Evolutionary conservation across 2,113 vertebrate genomes (phyloP).

Genomic region (Pomatostomus ruficeps): DNA sequence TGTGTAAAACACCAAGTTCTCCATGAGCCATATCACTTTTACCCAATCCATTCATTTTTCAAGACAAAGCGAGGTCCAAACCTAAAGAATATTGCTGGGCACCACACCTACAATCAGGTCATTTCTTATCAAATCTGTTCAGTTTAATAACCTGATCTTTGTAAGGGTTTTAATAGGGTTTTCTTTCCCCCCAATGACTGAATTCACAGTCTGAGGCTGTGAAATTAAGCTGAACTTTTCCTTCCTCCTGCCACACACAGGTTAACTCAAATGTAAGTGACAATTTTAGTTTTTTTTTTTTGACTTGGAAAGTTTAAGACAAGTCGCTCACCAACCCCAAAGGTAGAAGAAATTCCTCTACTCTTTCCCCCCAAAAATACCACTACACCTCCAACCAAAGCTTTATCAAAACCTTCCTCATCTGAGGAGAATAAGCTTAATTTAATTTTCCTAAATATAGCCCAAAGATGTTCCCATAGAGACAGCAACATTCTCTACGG

Average conservation of each 20-base stretch:
- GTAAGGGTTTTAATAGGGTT: background rate
- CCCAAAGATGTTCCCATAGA: conserved; percentile 23
- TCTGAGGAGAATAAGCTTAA: background rate
- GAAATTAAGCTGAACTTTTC: background rate
- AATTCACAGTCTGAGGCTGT: background rate
- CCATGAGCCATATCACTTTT: background rate
- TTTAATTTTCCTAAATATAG: conserved; percentile 29
- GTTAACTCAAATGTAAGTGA: background rate
- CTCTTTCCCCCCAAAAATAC: background rate
- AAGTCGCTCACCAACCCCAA: background rate
- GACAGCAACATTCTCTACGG: background rate
- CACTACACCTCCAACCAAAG: background rate
- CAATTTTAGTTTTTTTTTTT: background rate
- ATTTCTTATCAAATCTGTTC: background rate
- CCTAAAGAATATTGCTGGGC: fast-evolving
- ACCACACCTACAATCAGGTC: fast-evolving
- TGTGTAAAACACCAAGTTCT: background rate
- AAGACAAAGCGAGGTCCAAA: background rate
- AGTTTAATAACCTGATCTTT: background rate
- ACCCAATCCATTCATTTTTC: background rate
- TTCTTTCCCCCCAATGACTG: fast-evolving
- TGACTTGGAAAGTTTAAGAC: background rate
- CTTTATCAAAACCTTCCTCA: background rate
- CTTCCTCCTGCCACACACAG: background rate
- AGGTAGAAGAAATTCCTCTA: background rate